Evolutionary conservation across 2,113 vertebrate species (phyloP).

Genomic region (Procapra przewalskii): DNA sequence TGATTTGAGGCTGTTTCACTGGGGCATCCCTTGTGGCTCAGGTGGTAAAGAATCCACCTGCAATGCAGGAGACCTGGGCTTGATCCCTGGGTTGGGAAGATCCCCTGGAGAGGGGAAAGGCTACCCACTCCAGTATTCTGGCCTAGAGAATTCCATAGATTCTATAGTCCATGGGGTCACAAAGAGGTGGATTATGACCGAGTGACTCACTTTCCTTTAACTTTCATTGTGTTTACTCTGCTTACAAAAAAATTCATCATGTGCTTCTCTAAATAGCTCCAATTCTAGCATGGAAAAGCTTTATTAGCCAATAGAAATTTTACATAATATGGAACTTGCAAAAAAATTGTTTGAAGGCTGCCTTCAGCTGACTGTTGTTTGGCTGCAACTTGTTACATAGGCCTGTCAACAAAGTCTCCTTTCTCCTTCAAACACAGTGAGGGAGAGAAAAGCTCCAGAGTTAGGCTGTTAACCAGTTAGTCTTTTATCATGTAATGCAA

Average conservation of each 20-base stretch:
- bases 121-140: not conserved
- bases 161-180: not conserved
- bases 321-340: constrained; percentile 66
- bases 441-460: not conserved
- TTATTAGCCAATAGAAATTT: constrained; percentile 56
- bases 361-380: not conserved
- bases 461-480: not conserved
- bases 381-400: not conserved
- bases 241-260: constrained; percentile 46
- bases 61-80: not conserved
- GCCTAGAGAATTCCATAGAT: not conserved
- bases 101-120: not conserved
- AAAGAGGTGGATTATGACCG: not conserved
- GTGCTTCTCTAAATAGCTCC: constrained; percentile 66
- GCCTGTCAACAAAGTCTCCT: not conserved
- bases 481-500: not conserved
- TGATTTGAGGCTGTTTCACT: not conserved
- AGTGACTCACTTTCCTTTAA: not conserved
- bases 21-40: not conserved
- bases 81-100: not conserved
- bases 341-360: not conserved
- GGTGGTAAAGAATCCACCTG: not conserved
- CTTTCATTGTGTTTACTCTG: constrained; percentile 57
- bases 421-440: not conserved
- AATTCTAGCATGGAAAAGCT: constrained; percentile 63